Evolutionary conservation across 1,140 invertebrate genomes (phyloP), one percentile per base, ranked within the genome.

Genomic region (Reticulitermes speratus): DNA sequence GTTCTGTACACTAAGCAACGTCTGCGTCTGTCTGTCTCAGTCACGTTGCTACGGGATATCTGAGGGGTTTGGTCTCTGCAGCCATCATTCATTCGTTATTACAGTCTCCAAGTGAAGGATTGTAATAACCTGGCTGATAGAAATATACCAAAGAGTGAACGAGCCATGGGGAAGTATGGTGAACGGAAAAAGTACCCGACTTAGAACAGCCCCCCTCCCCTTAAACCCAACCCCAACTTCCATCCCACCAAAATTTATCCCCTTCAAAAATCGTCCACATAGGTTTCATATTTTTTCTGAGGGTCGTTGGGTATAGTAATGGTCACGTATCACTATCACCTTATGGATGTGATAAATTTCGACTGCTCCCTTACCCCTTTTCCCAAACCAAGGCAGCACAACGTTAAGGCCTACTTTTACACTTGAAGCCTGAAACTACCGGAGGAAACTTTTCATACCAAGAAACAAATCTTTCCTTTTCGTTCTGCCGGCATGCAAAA

Each of bases 81-180:
- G 55, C 86, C 86, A 86, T 86, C 86, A 55, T 83, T 86, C 86
- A 86, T 82, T 30, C 59, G 86, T 86, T 86, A 86, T 86, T 86
- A 82, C 86, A 82, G 44, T 21, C 82, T 48, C 23, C 86, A 30
- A 38, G 86, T 86, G 86, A 87, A 86, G 84, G 86, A 87, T 87
- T 87, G 84, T 87, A 87, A 87, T 87, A 87, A 86, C 86, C 86
- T 86, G 55, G 69, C 84, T 84, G 86, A 87, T 85, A 87, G 86
- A 87, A 86, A 86, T 87, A 87, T 82, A 86, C 32, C 59, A 69
- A n/a, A 81, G 85, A 45, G 25, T 59, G 59, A 84, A 84, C 52
- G 86, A 52, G 38, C 59, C 86, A 44, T 44, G 83, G 83, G 21
- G 32, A 84, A 30, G 83, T 45, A 84, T 45, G 44, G n/a, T 7